Conservation (phyloP, 2,797 vertebrate species). For the Gadopsis bispinosus region DNA sequence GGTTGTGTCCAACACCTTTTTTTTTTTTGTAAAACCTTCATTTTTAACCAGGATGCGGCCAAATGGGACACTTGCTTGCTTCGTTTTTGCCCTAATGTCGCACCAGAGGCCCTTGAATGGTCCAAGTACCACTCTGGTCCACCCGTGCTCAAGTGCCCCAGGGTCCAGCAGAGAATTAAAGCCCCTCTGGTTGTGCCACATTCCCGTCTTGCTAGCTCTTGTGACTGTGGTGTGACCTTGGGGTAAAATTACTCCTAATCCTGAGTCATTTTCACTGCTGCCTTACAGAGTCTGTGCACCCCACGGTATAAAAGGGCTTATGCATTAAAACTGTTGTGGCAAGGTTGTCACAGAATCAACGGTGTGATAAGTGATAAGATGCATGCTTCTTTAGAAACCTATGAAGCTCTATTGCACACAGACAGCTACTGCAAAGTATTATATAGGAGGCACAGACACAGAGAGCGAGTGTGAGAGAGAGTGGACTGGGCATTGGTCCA, state of each 20-base stretch:
- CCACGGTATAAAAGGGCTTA: neutral
- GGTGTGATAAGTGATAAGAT: neutral
- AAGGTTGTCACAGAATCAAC: neutral
- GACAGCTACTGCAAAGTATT: neutral
- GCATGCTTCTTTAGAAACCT: slow-evolving; percentile 12
- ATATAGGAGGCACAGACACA: slow-evolving; percentile 23
- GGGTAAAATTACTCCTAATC: neutral
- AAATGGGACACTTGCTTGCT: neutral
- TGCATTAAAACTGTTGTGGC: neutral
- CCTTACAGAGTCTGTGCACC: neutral
- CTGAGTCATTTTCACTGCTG: neutral
- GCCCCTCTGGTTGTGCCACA: neutral
- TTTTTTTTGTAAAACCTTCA: neutral
- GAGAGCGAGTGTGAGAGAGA: neutral
- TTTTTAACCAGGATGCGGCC: neutral
- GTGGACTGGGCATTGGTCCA: slow-evolving; percentile 33
- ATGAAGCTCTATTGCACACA: neutral
- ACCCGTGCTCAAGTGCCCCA: slow-evolving; percentile 1
- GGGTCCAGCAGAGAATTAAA: slow-evolving; percentile 8
- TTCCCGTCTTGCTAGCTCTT: neutral
- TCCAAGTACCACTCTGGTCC: neutral
- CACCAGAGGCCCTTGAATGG: neutral
- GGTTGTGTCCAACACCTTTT: neutral
- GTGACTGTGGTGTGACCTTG: neutral
- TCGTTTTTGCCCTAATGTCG: neutral